A percentile compares a stretch with the other conserved stretches of the same genome.
Conservation (phyloP, 1,140 invertebrate genomes). For the Pseudobourletiella spinata region DNA sequence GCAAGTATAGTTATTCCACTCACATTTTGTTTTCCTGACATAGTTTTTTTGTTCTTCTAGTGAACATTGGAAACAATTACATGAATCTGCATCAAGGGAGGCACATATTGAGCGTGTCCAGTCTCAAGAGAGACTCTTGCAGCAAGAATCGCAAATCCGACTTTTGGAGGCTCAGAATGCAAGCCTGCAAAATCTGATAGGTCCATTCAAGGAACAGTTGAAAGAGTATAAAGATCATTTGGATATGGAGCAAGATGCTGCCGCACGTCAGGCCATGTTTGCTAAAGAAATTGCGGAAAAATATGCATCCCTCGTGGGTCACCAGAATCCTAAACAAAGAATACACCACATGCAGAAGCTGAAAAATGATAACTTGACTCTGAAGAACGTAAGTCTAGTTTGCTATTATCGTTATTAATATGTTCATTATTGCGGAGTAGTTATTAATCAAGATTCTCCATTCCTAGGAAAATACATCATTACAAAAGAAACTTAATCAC, state of each 20-base stretch:
- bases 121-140: not conserved
- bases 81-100: not conserved
- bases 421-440: not conserved
- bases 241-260: slow-evolving; percentile 41
- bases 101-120: not conserved
- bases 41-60: not conserved
- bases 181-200: slow-evolving; percentile 26
- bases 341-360: slow-evolving; percentile 55
- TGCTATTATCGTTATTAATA: too few relatives aligned
- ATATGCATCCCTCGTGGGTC: slow-evolving; percentile 53
- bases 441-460: not conserved
- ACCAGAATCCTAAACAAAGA: slow-evolving; percentile 59
- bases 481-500: not conserved
- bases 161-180: not conserved
- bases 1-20: not conserved
- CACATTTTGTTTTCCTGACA: not conserved
- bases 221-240: slow-evolving; percentile 42
- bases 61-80: not conserved
- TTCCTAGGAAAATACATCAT: not conserved
- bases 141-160: not conserved
- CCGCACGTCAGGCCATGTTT: slow-evolving; percentile 38
- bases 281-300: slow-evolving; percentile 48
- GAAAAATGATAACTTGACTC: slow-evolving; percentile 48
- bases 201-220: slow-evolving; percentile 40
- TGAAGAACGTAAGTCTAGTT: slow-evolving; percentile 20